A percentile compares a stretch with the other conserved stretches of the same genome.
These are phyloP conservation scores for Puffinus mauretanicus DNA, from an alignment of 2,113 vertebrate genomes.

Conservation along the genomic window DNA sequence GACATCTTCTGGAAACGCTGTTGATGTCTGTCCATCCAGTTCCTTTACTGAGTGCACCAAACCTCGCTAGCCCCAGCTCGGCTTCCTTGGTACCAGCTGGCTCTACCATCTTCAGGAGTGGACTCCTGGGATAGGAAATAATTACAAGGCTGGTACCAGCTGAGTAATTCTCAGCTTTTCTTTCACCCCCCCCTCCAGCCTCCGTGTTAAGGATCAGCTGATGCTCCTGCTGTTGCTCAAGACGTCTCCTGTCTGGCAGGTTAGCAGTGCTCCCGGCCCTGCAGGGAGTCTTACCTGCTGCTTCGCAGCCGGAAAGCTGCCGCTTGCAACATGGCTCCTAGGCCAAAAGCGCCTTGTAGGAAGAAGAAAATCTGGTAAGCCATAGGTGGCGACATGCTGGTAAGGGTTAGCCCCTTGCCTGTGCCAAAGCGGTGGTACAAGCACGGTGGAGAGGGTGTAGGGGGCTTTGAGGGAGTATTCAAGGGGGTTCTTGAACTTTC, in stretches of 20 bases:
- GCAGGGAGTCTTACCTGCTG: not conserved
- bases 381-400: not conserved
- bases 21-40: not conserved
- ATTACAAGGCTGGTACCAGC: conserved; percentile 7
- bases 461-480: not conserved
- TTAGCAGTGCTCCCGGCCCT: not conserved
- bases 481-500: not conserved
- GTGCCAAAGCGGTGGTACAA: not conserved
- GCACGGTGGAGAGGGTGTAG: not conserved
- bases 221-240: conserved; percentile 23
- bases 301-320: not conserved
- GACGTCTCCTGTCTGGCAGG: not conserved
- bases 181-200: not conserved
- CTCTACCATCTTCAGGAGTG: not conserved
- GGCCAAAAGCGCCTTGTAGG: not conserved
- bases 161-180: conserved; percentile 6
- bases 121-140: not conserved
- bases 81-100: not conserved
- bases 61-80: not conserved
- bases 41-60: not conserved
- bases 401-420: not conserved
- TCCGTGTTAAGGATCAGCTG: conserved; percentile 10
- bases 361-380: conserved; percentile 14
- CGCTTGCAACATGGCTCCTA: not conserved
- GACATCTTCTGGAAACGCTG: not conserved